These are phyloP conservation scores for Parasteatoda tepidariorum DNA, from an alignment of 1,140 invertebrate species.

Conservation along the genomic window DNA sequence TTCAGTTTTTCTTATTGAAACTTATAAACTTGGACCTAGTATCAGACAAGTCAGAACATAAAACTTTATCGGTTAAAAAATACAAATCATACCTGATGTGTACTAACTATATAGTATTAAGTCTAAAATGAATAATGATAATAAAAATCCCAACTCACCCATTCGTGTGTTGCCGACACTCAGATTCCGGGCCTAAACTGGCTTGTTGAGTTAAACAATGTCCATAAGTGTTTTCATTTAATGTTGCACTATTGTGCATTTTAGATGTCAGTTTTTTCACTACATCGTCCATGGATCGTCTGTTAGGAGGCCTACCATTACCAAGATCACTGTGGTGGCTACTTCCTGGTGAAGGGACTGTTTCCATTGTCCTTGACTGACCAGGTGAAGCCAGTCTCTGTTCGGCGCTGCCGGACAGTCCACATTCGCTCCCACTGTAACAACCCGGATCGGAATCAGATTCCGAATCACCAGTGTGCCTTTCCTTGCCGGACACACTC, in stretches of 20 bases:
- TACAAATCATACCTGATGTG: too few species aligned
- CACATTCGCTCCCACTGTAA: constrained; percentile 64
- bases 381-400: constrained; percentile 54
- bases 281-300: constrained; percentile 83
- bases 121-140: too few species aligned
- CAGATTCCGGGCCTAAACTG: background rate
- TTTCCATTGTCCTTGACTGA: constrained; percentile 63
- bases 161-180: constrained; percentile 23
- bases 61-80: too few species aligned
- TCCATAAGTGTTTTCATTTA: constrained; percentile 62
- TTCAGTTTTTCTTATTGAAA: background rate
- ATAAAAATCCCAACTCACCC: too few species aligned
- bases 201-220: background rate
- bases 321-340: constrained; percentile 69
- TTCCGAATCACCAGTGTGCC: constrained; percentile 25
- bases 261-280: constrained; percentile 85
- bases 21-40: too few species aligned
- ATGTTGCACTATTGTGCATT: constrained; percentile 77
- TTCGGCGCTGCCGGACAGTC: constrained; percentile 52
- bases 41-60: too few species aligned
- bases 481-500: constrained; percentile 24
- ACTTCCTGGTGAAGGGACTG: constrained; percentile 22
- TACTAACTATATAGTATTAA: too few species aligned
- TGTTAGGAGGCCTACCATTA: constrained; percentile 62
- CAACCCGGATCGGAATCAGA: constrained; percentile 68